phyloP scores from a whole-genome alignment of 2,113 vertebrate species.

The Baryphthengus martii region DNA sequence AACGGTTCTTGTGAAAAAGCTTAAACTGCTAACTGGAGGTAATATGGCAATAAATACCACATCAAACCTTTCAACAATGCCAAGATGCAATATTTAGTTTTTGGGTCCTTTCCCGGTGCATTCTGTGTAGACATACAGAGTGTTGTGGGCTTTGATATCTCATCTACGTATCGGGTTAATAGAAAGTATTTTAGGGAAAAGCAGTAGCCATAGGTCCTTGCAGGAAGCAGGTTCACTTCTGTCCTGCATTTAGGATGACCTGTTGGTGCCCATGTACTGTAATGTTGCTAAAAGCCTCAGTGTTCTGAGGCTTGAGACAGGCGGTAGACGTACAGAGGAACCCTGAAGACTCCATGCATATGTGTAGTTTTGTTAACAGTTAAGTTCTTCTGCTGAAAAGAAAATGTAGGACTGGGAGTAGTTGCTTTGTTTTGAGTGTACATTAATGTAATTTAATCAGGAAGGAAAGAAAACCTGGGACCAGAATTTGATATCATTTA shows the following conservation, averaged over 20 bases:
- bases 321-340: neutral
- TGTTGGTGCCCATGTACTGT: neutral
- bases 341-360: neutral
- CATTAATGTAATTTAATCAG: conserved; percentile 57
- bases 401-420: neutral
- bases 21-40: conserved; percentile 38
- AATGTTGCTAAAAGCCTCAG: neutral
- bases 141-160: neutral
- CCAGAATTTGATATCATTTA: conserved; percentile 48
- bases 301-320: neutral
- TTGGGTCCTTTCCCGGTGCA: neutral
- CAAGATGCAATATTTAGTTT: neutral
- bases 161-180: neutral
- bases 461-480: conserved; percentile 53
- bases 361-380: neutral
- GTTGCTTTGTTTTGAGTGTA: conserved; percentile 22
- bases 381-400: neutral
- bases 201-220: neutral
- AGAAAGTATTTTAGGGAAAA: neutral
- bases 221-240: neutral
- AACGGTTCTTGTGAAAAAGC: conserved; percentile 39
- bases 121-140: neutral
- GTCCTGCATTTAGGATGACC: neutral
- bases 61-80: neutral
- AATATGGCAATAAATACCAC: neutral